Base-by-base conservation (phyloP, 2,113 vertebrate species). In the Semicossyphus pulcher region DNA sequence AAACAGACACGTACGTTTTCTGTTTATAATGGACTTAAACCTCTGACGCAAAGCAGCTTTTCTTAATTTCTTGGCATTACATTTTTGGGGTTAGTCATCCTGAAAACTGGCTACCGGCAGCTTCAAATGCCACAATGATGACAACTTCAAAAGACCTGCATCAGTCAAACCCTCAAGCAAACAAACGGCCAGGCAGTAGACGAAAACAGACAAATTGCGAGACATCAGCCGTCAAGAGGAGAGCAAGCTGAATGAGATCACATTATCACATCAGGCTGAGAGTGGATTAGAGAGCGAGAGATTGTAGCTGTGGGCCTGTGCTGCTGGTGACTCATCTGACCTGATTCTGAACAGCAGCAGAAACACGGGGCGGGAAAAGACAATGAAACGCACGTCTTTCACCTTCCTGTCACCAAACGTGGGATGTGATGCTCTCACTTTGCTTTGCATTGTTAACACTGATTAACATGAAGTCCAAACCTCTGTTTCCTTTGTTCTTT, bases 241-340 rank as follows among this genome's bases (percentile, higher is more conserved):
- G 58, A 69, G 73, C 57, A 8, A 80, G 67, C 78, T 39, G 80
- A 81, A 85, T 70, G 78, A 73, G 75, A 72, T 84, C 66, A 66
- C 84, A 69, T 88, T 59, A 82, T 82, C 74, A 54, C 83, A 77
- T 84, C 80, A 57, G 80, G 82, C 86, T 75, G 65, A 85, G 60
- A 73, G 85, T 77, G 85, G 83, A 86, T 86, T 84, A 82, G 71
- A 86, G 78, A 80, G 79, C 14, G 18, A 73, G 80, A 60, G 81
- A 76, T 71, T 71, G 85, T 69, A 77, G 84, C 87, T 87, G 7
- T 68, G 84, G 80, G 87, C 72, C 63, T 57, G 52, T 41, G 85
- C 78, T 82, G 76, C 80, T 54, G 78, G 84, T 92, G 89, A 91
- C 82, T 90, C 91, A 88, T 89, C 83, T 90, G 88, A 89, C 89